Percentiles rank a stretch among this genome's conserved stretches.
These are phyloP conservation scores for Oscheius sp. DNA, from an alignment of 2,888 invertebrate genomes.

Conservation along the genomic window DNA sequence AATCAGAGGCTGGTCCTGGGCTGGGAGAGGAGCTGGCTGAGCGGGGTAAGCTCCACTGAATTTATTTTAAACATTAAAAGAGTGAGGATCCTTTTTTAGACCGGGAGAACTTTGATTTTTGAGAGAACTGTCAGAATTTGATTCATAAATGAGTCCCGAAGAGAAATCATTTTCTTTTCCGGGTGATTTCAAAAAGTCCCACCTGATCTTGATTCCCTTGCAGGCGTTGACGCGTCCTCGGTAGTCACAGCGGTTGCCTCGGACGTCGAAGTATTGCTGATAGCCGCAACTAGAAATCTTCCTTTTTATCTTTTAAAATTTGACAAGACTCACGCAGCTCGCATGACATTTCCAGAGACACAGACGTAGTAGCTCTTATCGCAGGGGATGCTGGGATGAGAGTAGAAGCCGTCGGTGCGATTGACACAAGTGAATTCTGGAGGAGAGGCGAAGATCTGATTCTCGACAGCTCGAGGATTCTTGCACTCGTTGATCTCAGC, in stretches of 20 bases:
- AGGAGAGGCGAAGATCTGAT: conserved; percentile 1
- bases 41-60: neutral
- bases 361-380: conserved; percentile 29
- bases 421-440: conserved; percentile 8
- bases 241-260: conserved; percentile 21
- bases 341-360: neutral
- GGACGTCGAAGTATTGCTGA: conserved; percentile 30
- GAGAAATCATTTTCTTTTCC: no score
- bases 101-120: no score
- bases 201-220: conserved; percentile 24
- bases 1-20: neutral
- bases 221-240: conserved; percentile 19
- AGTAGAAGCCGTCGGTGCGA: conserved; percentile 14
- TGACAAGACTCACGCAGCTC: neutral
- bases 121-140: no score
- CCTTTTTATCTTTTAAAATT: neutral
- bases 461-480: neutral
- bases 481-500: conserved; percentile 11
- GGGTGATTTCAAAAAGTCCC: no score
- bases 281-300: conserved; percentile 30
- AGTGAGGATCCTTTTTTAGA: neutral
- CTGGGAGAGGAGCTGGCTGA: conserved; percentile 3
- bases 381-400: conserved; percentile 25
- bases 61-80: neutral
- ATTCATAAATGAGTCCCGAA: no score